Evolutionary conservation across 2,797 vertebrate genomes (phyloP), one percentile per base, ranked within the genome.

Genomic region (Phaenicophaeus curvirostris): DNA sequence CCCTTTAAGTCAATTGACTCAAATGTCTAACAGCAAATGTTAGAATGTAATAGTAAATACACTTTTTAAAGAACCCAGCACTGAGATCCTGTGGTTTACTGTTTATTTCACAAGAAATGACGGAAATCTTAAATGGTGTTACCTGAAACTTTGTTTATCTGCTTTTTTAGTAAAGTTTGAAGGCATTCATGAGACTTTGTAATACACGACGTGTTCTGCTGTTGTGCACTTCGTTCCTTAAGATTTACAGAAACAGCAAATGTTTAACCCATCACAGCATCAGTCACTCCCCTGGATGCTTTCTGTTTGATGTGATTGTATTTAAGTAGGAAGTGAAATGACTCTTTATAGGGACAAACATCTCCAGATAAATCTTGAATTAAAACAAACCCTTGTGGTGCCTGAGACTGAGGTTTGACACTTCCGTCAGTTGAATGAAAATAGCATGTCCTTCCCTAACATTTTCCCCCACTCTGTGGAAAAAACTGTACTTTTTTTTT

Each of bases 1-100:
- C 77, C 85, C 97, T 94, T 93, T 94, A 72, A 93, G 62, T 95
- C 96, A 63, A 19, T 82, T 85, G 79, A 83, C 75, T 90, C 62
- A 71, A 67, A 17, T 53, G 61, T 5, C 66, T 69, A 39, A 69
- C 58, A 83, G 14, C 44, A 76, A 41, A 50, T 87, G 25, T 89
- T 92, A 87, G 71, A 78, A 74, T 63, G 28, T 59, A 73, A 46
- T 35, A 8, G 48, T 81, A 27, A 84, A 16, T 46, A 57, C 79
- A 85, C 75, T 8, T 4, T 5, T 31, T 62, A 46, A 48, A 42
- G 28, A 39, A 41, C 18, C 14, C 25, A 39, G 4, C 8, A 33
- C 58, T 81, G 18, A 73, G 51, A 84, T 92, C 14, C 68, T 85
- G 59, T 84, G 57, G 54, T 76, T 68, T 1, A 0, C 19, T 85